Conservation (phyloP, 1,140 invertebrate genomes). For the Zaprionus camerounensis region DNA sequence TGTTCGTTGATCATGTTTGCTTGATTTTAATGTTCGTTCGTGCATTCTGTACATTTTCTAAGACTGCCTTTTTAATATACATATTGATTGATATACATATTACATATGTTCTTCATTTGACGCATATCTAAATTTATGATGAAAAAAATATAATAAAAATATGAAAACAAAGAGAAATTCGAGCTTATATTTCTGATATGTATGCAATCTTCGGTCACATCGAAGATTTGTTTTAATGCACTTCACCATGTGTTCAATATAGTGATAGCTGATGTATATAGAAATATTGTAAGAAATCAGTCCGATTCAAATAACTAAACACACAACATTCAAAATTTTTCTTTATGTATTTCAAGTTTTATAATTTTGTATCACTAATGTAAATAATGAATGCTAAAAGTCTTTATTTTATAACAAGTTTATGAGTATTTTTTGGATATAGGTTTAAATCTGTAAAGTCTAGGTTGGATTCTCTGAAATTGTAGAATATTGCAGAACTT, state of each 20-base stretch:
- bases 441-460: background rate
- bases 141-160: slow-evolving; percentile 26
- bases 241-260: slow-evolving; percentile 29
- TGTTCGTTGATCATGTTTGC: slow-evolving; percentile 82
- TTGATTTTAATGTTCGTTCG: slow-evolving; percentile 83
- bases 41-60: slow-evolving; percentile 81
- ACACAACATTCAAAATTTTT: background rate
- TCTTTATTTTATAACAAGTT: background rate
- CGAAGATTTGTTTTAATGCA: slow-evolving; percentile 49
- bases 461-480: background rate
- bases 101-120: slow-evolving; percentile 69
- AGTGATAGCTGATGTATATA: background rate
- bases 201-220: slow-evolving; percentile 26
- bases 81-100: slow-evolving; percentile 59
- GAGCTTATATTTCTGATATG: slow-evolving; percentile 21
- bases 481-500: background rate
- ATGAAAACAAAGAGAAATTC: slow-evolving; percentile 6
- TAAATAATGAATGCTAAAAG: background rate
- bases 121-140: slow-evolving; percentile 48
- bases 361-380: background rate
- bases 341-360: slow-evolving; percentile 1
- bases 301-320: background rate
- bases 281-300: background rate
- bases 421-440: background rate
- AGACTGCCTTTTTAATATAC: slow-evolving; percentile 73